Evolutionary conservation across 2,797 vertebrate genomes (phyloP).

Genomic region (Macropodus opercularis): DNA sequence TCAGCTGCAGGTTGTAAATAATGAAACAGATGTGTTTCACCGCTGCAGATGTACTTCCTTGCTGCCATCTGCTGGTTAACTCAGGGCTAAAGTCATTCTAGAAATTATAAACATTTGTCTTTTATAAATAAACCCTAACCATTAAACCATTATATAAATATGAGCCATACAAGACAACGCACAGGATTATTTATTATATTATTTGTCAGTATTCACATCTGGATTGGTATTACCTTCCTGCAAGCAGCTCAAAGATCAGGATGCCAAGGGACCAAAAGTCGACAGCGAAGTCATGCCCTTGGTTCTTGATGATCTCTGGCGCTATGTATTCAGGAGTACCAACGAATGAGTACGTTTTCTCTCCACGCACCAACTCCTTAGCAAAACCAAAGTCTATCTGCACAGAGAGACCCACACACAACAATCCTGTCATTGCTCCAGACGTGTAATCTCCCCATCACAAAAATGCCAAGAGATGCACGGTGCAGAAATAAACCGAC

Average conservation of each 20-base stretch:
- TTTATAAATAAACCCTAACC: too few relatives aligned
- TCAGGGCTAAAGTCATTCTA: background rate
- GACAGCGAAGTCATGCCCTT: conserved; percentile 86
- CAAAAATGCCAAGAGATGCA: too few relatives aligned
- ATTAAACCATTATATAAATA: too few relatives aligned
- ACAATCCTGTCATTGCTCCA: background rate
- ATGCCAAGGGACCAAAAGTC: conserved; percentile 89
- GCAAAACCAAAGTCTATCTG: conserved; percentile 91
- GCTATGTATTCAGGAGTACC: conserved; percentile 88
- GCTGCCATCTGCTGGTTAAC: conserved; percentile 70
- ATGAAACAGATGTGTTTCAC: background rate
- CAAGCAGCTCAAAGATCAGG: conserved; percentile 84
- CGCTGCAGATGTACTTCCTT: conserved; percentile 27
- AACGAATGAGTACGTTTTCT: conserved; percentile 88
- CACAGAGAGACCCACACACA: background rate
- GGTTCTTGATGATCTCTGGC: conserved; percentile 88
- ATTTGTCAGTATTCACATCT: background rate
- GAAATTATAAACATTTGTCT: too few relatives aligned
- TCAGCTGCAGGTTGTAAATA: background rate
- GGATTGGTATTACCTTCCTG: conserved; percentile 76
- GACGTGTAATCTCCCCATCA: too few relatives aligned
- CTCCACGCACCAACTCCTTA: conserved; percentile 81
- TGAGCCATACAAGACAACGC: background rate
- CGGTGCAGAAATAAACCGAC: conserved; percentile 2
- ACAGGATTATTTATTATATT: background rate